Conservation (phyloP, 2,113 vertebrate genomes). For the Eulemur macaco region DNA sequence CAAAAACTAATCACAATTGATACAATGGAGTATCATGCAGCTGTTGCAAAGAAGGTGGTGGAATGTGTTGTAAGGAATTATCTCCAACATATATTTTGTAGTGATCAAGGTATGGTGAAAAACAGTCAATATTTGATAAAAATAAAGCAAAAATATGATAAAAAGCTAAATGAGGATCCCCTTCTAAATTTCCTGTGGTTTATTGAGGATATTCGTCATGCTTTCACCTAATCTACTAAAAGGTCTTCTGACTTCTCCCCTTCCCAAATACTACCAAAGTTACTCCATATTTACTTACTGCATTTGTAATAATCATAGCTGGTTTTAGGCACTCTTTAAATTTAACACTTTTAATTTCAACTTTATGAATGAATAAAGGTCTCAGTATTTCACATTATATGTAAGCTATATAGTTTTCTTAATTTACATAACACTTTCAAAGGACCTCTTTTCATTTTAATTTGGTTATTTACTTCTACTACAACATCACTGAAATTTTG, state of each 20-base stretch:
- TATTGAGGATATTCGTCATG: background rate
- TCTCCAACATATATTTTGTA: background rate
- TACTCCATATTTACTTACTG: background rate
- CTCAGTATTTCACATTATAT: background rate
- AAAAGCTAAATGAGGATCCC: background rate
- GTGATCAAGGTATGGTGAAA: background rate
- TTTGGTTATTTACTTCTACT: background rate
- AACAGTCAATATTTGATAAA: background rate
- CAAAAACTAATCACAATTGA: background rate
- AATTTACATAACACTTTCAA: background rate
- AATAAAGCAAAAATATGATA: background rate
- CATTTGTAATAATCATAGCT: background rate
- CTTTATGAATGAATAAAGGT: background rate
- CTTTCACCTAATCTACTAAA: background rate
- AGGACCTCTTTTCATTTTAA: background rate
- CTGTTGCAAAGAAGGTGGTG: background rate
- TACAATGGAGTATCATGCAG: background rate
- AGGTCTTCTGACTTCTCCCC: background rate
- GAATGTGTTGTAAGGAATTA: background rate
- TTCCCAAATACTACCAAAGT: background rate
- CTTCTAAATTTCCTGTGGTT: background rate
- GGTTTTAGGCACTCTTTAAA: background rate
- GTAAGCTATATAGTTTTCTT: background rate
- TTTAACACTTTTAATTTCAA: background rate
- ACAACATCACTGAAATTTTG: background rate